A percentile compares a stretch with the other conserved stretches of the same genome.
phyloP scores from a whole-genome alignment of 2,797 vertebrate genomes.

The Siniperca scherzeri region DNA sequence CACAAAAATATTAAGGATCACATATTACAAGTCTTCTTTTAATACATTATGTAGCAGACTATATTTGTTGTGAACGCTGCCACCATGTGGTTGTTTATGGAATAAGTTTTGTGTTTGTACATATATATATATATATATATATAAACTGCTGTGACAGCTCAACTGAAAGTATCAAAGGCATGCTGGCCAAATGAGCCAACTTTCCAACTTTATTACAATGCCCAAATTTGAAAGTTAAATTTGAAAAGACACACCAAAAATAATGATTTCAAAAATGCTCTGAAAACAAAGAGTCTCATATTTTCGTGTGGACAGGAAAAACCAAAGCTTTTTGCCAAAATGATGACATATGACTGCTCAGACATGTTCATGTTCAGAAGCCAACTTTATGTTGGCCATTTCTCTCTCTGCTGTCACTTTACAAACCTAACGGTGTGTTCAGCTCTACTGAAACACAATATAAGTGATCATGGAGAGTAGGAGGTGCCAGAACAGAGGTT shows the following conservation, averaged over 20 bases:
- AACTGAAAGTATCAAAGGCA: background rate
- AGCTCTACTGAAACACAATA: constrained; percentile 3
- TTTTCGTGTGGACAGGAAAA: background rate
- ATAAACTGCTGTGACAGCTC: background rate
- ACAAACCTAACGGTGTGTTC: background rate
- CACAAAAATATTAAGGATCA: background rate
- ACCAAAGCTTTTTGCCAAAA: background rate
- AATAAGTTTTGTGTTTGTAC: constrained; percentile 14
- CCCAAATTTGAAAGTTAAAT: background rate
- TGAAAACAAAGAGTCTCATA: background rate
- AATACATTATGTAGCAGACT: background rate
- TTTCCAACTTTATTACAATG: background rate
- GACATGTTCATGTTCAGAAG: background rate
- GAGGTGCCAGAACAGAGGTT: background rate
- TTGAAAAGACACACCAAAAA: background rate
- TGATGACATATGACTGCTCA: background rate
- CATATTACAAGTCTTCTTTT: background rate
- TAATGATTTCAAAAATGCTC: background rate
- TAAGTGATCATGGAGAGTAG: background rate
- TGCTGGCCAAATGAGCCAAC: background rate
- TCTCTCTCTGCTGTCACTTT: background rate
- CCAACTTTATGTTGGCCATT: background rate
- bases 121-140: no score
- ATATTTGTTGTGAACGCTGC: constrained; percentile 70
- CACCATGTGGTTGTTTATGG: constrained; percentile 79